Conservation (phyloP, 2,113 vertebrate species). For the Apodemus speciosus region DNA sequence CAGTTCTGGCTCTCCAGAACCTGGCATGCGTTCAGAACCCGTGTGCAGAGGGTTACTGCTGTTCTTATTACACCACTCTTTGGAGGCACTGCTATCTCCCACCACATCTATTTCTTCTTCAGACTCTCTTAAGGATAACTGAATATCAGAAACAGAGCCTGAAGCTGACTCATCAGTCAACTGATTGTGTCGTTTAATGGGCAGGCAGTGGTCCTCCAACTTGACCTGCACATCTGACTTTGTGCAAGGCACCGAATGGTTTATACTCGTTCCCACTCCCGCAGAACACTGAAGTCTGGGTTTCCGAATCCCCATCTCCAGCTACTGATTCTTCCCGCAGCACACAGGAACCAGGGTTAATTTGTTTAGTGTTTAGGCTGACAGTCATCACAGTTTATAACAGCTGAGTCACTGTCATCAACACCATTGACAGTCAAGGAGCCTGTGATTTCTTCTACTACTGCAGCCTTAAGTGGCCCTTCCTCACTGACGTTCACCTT, state of each 20-base stretch:
- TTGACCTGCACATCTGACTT: conserved; percentile 90
- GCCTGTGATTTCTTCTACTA: conserved; percentile 83
- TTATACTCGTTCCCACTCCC: conserved; percentile 90
- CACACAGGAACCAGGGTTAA: conserved; percentile 81
- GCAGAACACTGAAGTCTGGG: conserved; percentile 86
- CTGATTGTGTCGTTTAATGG: conserved; percentile 80
- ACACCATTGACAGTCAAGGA: conserved; percentile 94
- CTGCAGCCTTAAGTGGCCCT: conserved; percentile 83
- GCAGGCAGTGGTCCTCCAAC: conserved; percentile 86
- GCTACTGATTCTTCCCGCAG: conserved; percentile 87
- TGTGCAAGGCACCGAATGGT: conserved; percentile 97
- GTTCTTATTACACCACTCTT: conserved; percentile 88
- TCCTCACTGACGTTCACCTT: conserved; percentile 86
- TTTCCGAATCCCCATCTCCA: conserved; percentile 86
- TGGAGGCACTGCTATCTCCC: conserved; percentile 90
- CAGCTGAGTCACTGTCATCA: conserved; percentile 87
- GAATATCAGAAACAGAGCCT: conserved; percentile 87
- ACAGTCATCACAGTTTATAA: conserved; percentile 87
- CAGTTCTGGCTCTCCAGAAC: conserved; percentile 91
- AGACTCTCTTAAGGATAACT: conserved; percentile 91
- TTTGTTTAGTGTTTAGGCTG: conserved; percentile 83
- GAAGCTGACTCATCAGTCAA: conserved; percentile 82
- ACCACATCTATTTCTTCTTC: conserved; percentile 95
- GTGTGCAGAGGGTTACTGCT: conserved; percentile 40
- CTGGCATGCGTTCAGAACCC: conserved; percentile 84